A percentile compares a stretch with the other conserved stretches of the same genome.
Evolutionary conservation across 2,888 invertebrate genomes (phyloP).

Genomic region (Physocephala rufipes): DNA sequence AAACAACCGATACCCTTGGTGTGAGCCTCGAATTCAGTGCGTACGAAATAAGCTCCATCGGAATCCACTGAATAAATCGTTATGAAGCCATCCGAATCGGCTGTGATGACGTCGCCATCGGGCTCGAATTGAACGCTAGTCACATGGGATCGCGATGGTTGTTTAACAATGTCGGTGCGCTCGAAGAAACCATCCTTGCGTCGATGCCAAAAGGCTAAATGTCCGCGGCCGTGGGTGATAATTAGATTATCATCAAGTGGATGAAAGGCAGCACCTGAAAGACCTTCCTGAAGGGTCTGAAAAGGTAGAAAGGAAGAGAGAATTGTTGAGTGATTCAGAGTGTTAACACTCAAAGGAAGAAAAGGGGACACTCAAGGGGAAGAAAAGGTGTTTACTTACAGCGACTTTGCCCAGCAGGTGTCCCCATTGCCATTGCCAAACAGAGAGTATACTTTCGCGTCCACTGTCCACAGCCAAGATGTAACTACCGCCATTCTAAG

Average conservation of each 20-base stretch:
- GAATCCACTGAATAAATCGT: constrained; percentile 90
- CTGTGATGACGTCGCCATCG: constrained; percentile 91
- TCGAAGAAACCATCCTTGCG: constrained; percentile 91
- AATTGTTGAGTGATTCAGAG: neutral
- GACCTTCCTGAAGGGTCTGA: constrained; percentile 87
- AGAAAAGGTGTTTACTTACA: constrained; percentile 70
- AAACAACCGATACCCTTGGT: constrained; percentile 87
- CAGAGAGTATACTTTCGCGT: constrained; percentile 87
- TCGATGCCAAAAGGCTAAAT: constrained; percentile 92
- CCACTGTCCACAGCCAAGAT: constrained; percentile 90
- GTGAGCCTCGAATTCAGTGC: constrained; percentile 89
- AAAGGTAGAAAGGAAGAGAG: constrained; percentile 8
- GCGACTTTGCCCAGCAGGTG: constrained; percentile 93
- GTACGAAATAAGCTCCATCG: constrained; percentile 87
- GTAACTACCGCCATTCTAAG: constrained; percentile 89
- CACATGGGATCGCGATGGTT: constrained; percentile 85
- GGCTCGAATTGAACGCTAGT: constrained; percentile 90
- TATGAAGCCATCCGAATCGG: constrained; percentile 90
- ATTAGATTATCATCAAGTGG: constrained; percentile 90
- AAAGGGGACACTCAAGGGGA: neutral
- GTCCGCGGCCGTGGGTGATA: constrained; percentile 91
- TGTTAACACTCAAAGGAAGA: neutral
- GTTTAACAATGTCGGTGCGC: constrained; percentile 87
- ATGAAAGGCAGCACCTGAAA: constrained; percentile 90
- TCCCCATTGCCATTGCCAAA: constrained; percentile 97